Conservation (phyloP, 2,113 vertebrate species). For the Pseudorectes ferrugineus region DNA sequence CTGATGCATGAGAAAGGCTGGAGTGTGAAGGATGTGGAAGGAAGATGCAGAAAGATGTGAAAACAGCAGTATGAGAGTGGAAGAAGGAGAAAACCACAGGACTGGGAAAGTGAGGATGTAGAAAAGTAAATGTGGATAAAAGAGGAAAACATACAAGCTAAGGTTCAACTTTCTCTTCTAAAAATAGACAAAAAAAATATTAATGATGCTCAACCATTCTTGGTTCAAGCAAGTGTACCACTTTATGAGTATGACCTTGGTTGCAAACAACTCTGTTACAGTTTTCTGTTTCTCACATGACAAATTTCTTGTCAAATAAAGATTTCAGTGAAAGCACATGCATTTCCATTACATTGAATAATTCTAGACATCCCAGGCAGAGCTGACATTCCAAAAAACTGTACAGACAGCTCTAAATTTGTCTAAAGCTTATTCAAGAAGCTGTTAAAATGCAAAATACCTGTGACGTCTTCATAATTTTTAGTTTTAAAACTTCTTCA, state of each 20-base stretch:
- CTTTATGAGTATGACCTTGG: not conserved
- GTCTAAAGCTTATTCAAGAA: not conserved
- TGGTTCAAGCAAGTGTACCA: not conserved
- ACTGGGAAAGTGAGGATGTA: not conserved
- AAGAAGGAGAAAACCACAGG: not conserved
- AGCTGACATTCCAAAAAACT: not conserved
- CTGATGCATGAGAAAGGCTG: not conserved
- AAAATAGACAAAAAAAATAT: not conserved
- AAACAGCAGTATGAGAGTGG: not conserved
- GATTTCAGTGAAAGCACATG: not conserved
- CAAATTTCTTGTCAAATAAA: not conserved
- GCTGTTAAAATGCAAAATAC: not conserved
- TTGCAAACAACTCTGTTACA: not conserved
- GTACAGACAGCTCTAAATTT: not conserved
- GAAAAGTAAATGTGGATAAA: not conserved
- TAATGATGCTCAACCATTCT: not conserved
- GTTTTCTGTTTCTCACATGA: not conserved
- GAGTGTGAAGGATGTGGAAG: not conserved
- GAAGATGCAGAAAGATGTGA: not conserved
- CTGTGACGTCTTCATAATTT: not conserved
- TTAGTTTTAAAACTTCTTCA: not conserved
- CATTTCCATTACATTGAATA: not conserved
- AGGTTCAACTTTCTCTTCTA: not conserved
- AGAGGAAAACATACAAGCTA: not conserved
- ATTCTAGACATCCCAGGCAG: not conserved